Conservation (phyloP, 2,113 vertebrate species). For the Grus americana region DNA sequence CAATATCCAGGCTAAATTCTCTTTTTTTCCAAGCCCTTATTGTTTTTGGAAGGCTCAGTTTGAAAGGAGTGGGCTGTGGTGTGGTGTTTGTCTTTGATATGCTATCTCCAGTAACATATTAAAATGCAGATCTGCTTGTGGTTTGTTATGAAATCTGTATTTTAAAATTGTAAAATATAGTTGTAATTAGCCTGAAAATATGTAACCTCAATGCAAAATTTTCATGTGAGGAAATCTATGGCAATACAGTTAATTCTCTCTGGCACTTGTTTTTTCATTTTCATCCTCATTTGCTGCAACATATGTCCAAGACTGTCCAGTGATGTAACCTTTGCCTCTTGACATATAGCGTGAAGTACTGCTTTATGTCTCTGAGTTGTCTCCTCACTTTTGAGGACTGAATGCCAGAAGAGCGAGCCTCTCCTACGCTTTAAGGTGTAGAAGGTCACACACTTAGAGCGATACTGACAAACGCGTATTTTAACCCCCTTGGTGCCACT, state of each 20-base stretch:
- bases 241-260: not conserved
- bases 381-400: not conserved
- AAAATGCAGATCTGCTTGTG: not conserved
- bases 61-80: not conserved
- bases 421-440: not conserved
- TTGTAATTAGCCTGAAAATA: not conserved
- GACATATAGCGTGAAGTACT: not conserved
- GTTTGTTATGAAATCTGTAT: not conserved
- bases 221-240: not conserved
- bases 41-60: not conserved
- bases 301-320: not conserved
- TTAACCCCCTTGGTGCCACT: not conserved
- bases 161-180: not conserved
- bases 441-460: not conserved
- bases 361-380: not conserved
- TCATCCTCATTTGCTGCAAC: not conserved
- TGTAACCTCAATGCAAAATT: not conserved
- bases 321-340: not conserved
- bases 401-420: not conserved
- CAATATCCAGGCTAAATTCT: not conserved
- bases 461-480: rapidly evolving
- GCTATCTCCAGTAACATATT: not conserved
- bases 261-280: not conserved
- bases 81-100: not conserved
- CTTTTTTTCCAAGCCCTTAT: not conserved